Base-by-base conservation (phyloP, 2,797 vertebrate species). In the Sebastes hubbsi region DNA sequence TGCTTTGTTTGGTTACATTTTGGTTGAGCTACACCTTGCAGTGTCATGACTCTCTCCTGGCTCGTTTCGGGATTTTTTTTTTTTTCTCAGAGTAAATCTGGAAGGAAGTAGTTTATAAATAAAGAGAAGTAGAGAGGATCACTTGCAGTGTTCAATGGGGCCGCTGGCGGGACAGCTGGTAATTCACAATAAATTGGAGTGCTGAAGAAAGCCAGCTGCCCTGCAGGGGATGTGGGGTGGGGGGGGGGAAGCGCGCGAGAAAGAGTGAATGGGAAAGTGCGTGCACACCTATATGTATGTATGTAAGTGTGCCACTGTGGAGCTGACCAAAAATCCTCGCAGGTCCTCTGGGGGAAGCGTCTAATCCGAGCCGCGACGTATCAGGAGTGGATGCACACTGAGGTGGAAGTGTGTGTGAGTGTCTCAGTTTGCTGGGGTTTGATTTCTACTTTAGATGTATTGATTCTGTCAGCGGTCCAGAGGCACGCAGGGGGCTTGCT, bases 361-460 rank as follows among this genome's bases (percentile, higher is more conserved):
- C 69, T 81, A 73, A 84, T 83, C 59, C 6, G 4, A 70, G 55
- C 61, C 12, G 25, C 7, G 18, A 32, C 2, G 38, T 65, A 69
- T 72, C 63, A 27, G 73, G 34, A 82, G 77, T 58, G 78, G 68
- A 82, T 84, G 77, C 80, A 85, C 81, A 56, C 76, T 65, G 73
- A 70, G 83, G 74, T 87, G 89, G 86, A 86, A 85, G 78, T 82
- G 76, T 82, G 84, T 79, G 79, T 34, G 84, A 81, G 89, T 87
- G 87, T 86, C 72, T 91, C 76, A 78, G 75, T 85, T 84, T 78
- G 80, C 86, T 29, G 30, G 34, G 77, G 82, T 93, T 92, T 94
- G 92, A 93, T 93, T 93, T 94, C 88, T 94, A 80, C 91, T 93
- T 92, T 86, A 88, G 91, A 90, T 87, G 78, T 94, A 95, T 95